phyloP scores from a whole-genome alignment of 2,797 vertebrate genomes.

The Microhierax caerulescens region DNA sequence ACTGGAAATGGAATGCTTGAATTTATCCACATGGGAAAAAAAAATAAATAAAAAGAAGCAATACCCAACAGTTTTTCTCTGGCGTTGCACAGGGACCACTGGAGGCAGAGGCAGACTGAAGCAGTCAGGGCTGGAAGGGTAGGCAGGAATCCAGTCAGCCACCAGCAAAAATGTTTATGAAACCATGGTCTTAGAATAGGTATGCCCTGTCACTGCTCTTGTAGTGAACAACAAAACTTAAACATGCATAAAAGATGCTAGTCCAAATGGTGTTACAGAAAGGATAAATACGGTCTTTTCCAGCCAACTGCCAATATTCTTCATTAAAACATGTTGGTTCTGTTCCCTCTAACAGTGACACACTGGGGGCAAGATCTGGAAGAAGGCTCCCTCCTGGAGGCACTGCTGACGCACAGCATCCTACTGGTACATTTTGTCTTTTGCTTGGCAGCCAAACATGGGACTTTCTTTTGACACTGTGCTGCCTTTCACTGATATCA shows the following conservation, averaged over 20 bases:
- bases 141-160: neutral
- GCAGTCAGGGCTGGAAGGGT: neutral
- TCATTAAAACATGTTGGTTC: neutral
- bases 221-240: neutral
- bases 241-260: neutral
- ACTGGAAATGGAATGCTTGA: neutral
- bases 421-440: constrained; percentile 36
- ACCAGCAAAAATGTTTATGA: neutral
- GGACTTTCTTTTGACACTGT: neutral
- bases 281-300: neutral
- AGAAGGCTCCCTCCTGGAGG: constrained; percentile 20
- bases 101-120: neutral
- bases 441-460: neutral
- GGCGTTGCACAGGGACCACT: neutral
- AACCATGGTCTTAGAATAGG: neutral
- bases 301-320: neutral
- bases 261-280: neutral
- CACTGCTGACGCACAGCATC: constrained; percentile 32
- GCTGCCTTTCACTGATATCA: neutral
- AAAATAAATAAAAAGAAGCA: neutral
- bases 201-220: neutral
- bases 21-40: neutral
- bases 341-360: neutral
- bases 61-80: neutral
- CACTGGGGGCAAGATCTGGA: neutral